Evolutionary conservation across 2,113 vertebrate genomes (phyloP), one percentile per base, ranked within the genome.

Genomic region (Pithys albifrons): DNA sequence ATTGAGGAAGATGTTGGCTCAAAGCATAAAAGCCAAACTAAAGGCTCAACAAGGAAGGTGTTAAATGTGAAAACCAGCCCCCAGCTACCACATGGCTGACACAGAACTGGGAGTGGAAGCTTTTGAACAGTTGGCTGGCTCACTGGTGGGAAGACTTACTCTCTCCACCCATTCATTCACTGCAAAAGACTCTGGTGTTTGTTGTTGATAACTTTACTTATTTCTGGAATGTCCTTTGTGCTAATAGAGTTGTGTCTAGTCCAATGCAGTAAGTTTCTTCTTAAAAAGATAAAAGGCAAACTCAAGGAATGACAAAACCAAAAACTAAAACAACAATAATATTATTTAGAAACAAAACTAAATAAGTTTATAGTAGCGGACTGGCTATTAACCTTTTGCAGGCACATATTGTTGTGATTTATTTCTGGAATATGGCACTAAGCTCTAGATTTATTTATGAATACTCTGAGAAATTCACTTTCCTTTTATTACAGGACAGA

Each of bases 321-420:
- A 35, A 64, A 88, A 76, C 70, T 65, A 62, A 81, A 86, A 2
- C 54, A 86, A 2, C 54, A 95, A 93, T 67, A 89, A 72, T 20
- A 75, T 66, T 80, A 85, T 82, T 88, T 87, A 67, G 74, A 94
- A 94, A 79, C 9, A 71, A 89, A 95, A 87, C 52, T 48, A 75
- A 89, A 2, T 31, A 43, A 78, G 10, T 76, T 94, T 89, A 19
- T 75, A 58, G 28, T 24, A 82, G 25, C 73, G 74, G 52, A 57
- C 65, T 87, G 74, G 24, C 73, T 89, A 35, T 84, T 88, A 79
- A 90, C n/a, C 46, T 92, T 87, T 74, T 65, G 41, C 69, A 14
- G 66, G 35, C 7, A 4, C n/a, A 62, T 41, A 64, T 22, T 73
- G 48, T 86, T 86, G 70, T 73, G 12, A 59, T 74, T 74, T 84